Conservation (phyloP, 2,797 vertebrate species). For the Sebastes minor region DNA sequence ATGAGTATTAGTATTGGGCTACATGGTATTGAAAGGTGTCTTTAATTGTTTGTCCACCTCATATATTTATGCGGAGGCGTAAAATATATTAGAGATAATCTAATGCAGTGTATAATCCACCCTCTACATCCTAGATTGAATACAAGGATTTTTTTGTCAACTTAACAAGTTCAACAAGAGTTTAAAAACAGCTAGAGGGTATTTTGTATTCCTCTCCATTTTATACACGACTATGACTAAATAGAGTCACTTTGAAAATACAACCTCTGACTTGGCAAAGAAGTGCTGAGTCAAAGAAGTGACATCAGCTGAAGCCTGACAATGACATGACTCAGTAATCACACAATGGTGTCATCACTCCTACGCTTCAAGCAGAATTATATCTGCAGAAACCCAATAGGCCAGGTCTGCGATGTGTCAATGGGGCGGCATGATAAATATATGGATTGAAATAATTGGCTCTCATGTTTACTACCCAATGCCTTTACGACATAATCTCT, state of each 20-base stretch:
- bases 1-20: neutral
- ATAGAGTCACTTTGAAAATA: constrained; percentile 36
- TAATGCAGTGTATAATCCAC: neutral
- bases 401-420: constrained; percentile 27
- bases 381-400: constrained; percentile 26
- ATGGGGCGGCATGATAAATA: constrained; percentile 28
- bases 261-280: constrained; percentile 14
- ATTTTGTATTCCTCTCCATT: constrained; percentile 1
- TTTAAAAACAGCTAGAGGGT: constrained; percentile 3
- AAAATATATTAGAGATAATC: neutral
- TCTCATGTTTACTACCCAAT: constrained; percentile 34
- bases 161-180: constrained; percentile 6
- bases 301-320: constrained; percentile 31
- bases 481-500: constrained; percentile 66
- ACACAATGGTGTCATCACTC: constrained; percentile 27
- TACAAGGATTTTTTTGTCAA: neutral
- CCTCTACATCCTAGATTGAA: neutral
- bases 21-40: neutral
- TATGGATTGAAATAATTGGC: constrained; percentile 57
- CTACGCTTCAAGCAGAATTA: constrained; percentile 15
- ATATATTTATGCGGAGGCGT: neutral
- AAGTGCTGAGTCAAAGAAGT: constrained; percentile 38
- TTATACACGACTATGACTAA: neutral
- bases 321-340: constrained; percentile 40
- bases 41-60: neutral